Base-by-base conservation (phyloP, 2,888 invertebrate species). In the Phortica okadai region DNA sequence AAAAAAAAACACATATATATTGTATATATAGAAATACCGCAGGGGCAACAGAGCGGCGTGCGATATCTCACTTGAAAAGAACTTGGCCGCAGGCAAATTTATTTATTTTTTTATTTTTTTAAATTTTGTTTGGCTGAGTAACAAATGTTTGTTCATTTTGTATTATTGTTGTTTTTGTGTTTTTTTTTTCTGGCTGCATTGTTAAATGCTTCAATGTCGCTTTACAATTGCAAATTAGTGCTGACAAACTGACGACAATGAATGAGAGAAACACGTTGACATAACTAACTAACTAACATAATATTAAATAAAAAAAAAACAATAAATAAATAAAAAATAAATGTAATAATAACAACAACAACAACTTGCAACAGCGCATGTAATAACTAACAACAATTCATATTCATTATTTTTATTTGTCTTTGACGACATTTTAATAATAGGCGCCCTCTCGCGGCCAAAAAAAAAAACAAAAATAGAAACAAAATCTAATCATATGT, bases 191-290 rank as follows among this genome's bases (percentile, higher is more conserved):
- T 33, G 33, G 33, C 33, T 33, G 16, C 59, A 59, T 59, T 59
- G 59, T 59, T 59, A 33, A 33, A 33, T 6, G 64, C 25, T 14
- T 33, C 64, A 25, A 64, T 64, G 64, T 33, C 64, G 64, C 41
- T 33, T 64, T 41, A 11, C 64, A 64, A 64, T 64, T 64, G 64
- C 41, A 64, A 64, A 64, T 64, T 64, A 33, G 33, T 41, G 64
- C 41, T 64, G 64, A 64, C 64, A 64, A 64, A 33, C 25, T 64
- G 64, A 25, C 11, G 64, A 64, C 33, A 64, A 64, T 64, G 41
- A 6, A 62, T 62, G 62, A 21, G 62, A 25, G 5, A 21, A 1
- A 50, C 50, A 50, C 50, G 2, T 50, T 14, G 50, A 50, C 6
- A 62, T 16, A 62, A 62, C 4, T 16, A 62, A 62, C n/a, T 10